Evolutionary conservation across 2,797 vertebrate species (phyloP), one percentile per base, ranked within the genome.

Genomic region (Sebastes variabilis): DNA sequence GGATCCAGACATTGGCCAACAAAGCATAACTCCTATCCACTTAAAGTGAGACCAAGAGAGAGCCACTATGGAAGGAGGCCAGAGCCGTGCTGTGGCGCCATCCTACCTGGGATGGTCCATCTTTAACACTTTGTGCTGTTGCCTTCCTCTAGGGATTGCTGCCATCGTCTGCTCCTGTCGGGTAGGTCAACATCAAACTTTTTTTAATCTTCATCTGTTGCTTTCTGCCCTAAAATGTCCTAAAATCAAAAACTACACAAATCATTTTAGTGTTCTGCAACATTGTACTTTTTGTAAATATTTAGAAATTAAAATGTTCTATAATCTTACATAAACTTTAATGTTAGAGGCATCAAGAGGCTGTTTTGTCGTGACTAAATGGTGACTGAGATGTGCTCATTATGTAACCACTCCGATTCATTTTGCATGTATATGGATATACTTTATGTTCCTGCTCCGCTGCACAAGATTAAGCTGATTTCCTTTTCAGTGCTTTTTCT

Each of bases 101-200:
- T 58, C 93, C 36, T 93, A 94, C 72, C 62, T 94, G 0, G 82
- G 2, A 27, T 95, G 94, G 93, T 95, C 94, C n/a, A 93, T 95
- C 82, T 85, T 93, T 42, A 96, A 88, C 77, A 89, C 92, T n/a
- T 4, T 94, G 0, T 95, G 89, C 62, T 96, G 94, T 54, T 96
- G 94, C 70, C 49, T 94, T 36, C 94, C 94, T 32, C 27, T 96
- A 1, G 95, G 94, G n/a, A 81, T 96, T 18, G 92, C 85, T 66
- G 94, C 95, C 5, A 89, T 95, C 0, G 1, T 93, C 56, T 95
- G 9, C 71, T 96, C 95, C 54, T 75, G 54, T 36, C 87, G 9
- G 91, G 94, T 96, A 87, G 34, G 91, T 65, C 46, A 20, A 49
- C 46, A 49, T 20, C 16, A 49, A n/a, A 66, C 10, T 25, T 74